Conservation (phyloP, 2,113 vertebrate genomes). For the Zootoca vivipara region DNA sequence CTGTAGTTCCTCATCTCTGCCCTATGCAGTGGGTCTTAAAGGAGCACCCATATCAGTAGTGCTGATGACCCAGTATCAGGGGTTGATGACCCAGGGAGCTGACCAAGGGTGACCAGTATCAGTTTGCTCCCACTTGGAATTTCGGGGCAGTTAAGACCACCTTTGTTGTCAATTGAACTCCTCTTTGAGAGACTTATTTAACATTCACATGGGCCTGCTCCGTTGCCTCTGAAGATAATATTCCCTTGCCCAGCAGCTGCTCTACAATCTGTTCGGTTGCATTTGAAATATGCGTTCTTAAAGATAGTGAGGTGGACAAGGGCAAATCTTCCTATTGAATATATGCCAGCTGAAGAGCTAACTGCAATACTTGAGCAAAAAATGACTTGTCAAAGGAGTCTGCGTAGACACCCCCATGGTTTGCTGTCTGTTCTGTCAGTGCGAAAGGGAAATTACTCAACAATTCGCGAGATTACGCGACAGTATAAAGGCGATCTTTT, state of each 20-base stretch:
- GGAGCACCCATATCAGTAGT: too few species aligned
- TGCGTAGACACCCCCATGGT: slow-evolving; percentile 9
- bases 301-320: background rate
- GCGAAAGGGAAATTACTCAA: slow-evolving; percentile 35
- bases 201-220: background rate
- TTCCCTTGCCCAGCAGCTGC: background rate
- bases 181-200: background rate
- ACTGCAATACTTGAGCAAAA: background rate
- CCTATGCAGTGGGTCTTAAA: background rate
- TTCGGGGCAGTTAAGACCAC: background rate
- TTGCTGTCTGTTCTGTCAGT: slow-evolving; percentile 8
- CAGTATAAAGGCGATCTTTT: slow-evolving; percentile 57
- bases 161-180: background rate
- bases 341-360: background rate
- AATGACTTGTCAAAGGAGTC: background rate
- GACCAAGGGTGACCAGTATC: background rate
- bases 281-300: background rate
- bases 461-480: slow-evolving; percentile 27
- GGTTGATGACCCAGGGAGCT: background rate
- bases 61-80: too few species aligned
- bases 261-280: background rate
- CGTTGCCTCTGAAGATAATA: background rate
- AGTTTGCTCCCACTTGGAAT: background rate
- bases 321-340: background rate
- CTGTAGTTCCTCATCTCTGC: too few species aligned